Base-by-base conservation (phyloP, 1,140 invertebrate genomes). In the Trachymyrmex septentrionalis region DNA sequence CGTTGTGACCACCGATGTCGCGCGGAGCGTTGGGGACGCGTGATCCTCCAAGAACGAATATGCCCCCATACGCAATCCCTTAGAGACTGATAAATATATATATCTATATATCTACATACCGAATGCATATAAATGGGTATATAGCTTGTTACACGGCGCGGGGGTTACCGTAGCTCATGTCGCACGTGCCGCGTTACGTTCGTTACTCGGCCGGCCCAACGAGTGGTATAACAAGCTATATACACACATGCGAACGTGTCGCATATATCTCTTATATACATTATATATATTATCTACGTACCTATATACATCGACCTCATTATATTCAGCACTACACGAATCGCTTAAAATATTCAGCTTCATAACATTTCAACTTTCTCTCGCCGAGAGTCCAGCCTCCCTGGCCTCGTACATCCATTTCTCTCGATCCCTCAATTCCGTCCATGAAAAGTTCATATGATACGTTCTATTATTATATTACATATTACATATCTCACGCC, bases 11-110 rank as follows among this genome's bases (percentile, higher is more conserved):
- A 73, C 75, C 69, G 80, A 63, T 16, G 38, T 84, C 19, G 59
- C 38, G 59, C 55, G 38, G 69, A 73, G 69, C 55, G 55, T 75
- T 75, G 66, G 78, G 78, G 75, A 87, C 76, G 77, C 88, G 76
- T 72, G 90, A 93, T 93, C 92, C 93, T 93, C 93, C 93, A 93
- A 92, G 91, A 91, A 92, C 84, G 82, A 92, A 89, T 87, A 87
- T 87, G 77, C 75, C 90, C 89, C 90, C 84, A 88, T 91, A 88
- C 76, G 88, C 92, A 91, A 91, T 93, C 89, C 92, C 85, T 93
- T 93, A 93, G 92, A 92, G 88, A 91, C 88, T 72, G 82, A 90
- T 88, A 85, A 90, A 88, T 86, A 91, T 72, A 85, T 87, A 85
- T 85, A 73, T 82, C 71, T 73, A 85, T 87, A 73, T 87, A 87